Percentiles rank a stretch among this genome's conserved stretches.
phyloP scores from a whole-genome alignment of 2,888 invertebrate species.

The Platypus cylindrus region DNA sequence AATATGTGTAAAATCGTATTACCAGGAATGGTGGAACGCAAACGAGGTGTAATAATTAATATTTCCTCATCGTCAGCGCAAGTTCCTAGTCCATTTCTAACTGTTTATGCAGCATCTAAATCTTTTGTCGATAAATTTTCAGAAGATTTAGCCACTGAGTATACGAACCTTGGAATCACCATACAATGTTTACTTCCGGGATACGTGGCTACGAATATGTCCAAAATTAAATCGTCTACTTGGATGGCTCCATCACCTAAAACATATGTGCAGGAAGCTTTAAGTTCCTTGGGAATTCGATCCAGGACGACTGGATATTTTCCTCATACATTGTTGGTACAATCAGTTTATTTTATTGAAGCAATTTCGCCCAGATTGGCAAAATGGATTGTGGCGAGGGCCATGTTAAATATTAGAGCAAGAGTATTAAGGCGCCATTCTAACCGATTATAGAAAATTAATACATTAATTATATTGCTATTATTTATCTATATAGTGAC shows the following conservation, averaged over 20 bases:
- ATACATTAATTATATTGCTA: no score
- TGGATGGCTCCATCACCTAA: slow-evolving; percentile 65
- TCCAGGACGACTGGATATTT: slow-evolving; percentile 63
- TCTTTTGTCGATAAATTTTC: slow-evolving; percentile 74
- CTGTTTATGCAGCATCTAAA: slow-evolving; percentile 83
- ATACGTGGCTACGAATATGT: slow-evolving; percentile 86
- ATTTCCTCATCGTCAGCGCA: slow-evolving; percentile 72
- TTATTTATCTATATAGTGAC: no score
- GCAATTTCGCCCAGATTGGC: slow-evolving; percentile 41
- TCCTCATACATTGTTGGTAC: slow-evolving; percentile 51
- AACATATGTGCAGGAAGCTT: slow-evolving; percentile 56
- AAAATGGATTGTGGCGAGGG: slow-evolving; percentile 49
- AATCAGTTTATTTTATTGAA: slow-evolving; percentile 37
- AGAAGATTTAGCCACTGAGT: slow-evolving; percentile 64
- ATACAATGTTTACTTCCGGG: slow-evolving; percentile 77
- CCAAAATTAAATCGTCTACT: slow-evolving; percentile 59
- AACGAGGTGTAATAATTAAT: slow-evolving; percentile 79
- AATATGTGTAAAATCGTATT: slow-evolving; percentile 76
- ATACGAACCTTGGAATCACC: slow-evolving; percentile 55
- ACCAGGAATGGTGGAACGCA: slow-evolving; percentile 70
- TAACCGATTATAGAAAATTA: no score
- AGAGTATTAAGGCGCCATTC: slow-evolving; percentile 37
- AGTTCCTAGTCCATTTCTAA: slow-evolving; percentile 69
- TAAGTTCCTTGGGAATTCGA: slow-evolving; percentile 57
- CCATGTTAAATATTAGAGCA: slow-evolving; percentile 51